Evolutionary conservation across 2,797 vertebrate species (phyloP).

Genomic region (Coregonus suidteri): DNA sequence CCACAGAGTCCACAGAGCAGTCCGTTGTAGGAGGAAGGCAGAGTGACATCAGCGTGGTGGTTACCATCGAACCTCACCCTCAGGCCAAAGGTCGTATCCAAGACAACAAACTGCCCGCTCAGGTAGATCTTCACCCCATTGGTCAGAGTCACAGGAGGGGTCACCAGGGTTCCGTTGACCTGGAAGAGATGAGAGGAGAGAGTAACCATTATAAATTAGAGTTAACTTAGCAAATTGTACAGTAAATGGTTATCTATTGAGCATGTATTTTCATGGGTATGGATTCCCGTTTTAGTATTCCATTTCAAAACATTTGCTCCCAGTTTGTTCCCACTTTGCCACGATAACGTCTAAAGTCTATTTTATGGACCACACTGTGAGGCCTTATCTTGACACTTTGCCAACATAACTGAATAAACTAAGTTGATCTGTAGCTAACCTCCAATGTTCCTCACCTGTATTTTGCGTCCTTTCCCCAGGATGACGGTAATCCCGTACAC

Average conservation of each 20-base stretch:
- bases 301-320: too few species aligned
- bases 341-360: too few species aligned
- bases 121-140: constrained; percentile 72
- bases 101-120: constrained; percentile 85
- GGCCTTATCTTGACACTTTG: too few species aligned
- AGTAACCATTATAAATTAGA: background rate
- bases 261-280: constrained; percentile 10
- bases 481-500: constrained; percentile 69
- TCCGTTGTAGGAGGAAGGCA: constrained; percentile 76
- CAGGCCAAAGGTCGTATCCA: constrained; percentile 83
- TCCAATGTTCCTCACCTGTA: constrained; percentile 74
- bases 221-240: background rate
- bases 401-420: background rate
- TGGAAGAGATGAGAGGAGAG: constrained; percentile 43
- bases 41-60: constrained; percentile 84
- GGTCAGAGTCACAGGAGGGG: constrained; percentile 71
- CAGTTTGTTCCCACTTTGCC: too few species aligned
- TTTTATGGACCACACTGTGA: too few species aligned
- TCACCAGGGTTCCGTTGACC: constrained; percentile 78
- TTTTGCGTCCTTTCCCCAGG: constrained; percentile 78
- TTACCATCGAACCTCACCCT: constrained; percentile 86
- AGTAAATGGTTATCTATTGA: background rate
- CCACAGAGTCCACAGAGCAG: constrained; percentile 88
- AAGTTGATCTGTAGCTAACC: background rate
- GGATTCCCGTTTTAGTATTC: too few species aligned